phyloP scores from a whole-genome alignment of 1,140 invertebrate genomes.

The Macrosteles quadrilineatus region DNA sequence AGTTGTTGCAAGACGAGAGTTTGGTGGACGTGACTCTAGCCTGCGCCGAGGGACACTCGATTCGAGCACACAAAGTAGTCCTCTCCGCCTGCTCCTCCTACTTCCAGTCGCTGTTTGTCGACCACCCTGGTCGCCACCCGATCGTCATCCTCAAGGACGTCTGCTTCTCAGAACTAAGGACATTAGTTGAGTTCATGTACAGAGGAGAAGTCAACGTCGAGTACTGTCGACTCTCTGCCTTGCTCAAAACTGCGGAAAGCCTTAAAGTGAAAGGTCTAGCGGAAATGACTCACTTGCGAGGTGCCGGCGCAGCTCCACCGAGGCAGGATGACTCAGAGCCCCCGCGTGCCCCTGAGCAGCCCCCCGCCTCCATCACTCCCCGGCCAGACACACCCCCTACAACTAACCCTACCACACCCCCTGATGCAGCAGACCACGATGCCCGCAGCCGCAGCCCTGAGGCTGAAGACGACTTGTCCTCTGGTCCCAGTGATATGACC shows the following conservation, averaged over 20 bases:
- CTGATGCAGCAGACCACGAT: conserved; percentile 49
- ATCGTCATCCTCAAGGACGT: conserved; percentile 94
- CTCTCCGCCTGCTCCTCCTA: conserved; percentile 93
- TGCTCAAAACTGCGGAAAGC: conserved; percentile 91
- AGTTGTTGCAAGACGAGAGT: conserved; percentile 90
- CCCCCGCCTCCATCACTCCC: conserved; percentile 30
- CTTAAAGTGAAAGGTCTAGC: conserved; percentile 88
- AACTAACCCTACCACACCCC: conserved; percentile 28
- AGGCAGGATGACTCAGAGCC: conserved; percentile 41
- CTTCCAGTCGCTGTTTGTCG: conserved; percentile 87
- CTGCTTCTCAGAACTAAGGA: conserved; percentile 83
- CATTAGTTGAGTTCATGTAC: conserved; percentile 95
- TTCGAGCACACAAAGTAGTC: conserved; percentile 94
- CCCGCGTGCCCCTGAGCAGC: conserved; percentile 50
- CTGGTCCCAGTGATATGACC: conserved; percentile 60
- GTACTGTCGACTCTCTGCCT: conserved; percentile 85
- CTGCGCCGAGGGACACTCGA: conserved; percentile 89
- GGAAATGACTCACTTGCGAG: conserved; percentile 83
- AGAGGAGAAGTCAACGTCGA: conserved; percentile 93
- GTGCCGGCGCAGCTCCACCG: conserved; percentile 43
- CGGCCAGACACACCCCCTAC: conserved; percentile 37
- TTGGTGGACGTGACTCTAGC: conserved; percentile 94
- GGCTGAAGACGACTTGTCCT: conserved; percentile 52
- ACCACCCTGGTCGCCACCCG: conserved; percentile 86
- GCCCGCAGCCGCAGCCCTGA: conserved; percentile 48